Conservation (phyloP, 2,888 invertebrate genomes). For the Platycheirus rosarum region DNA sequence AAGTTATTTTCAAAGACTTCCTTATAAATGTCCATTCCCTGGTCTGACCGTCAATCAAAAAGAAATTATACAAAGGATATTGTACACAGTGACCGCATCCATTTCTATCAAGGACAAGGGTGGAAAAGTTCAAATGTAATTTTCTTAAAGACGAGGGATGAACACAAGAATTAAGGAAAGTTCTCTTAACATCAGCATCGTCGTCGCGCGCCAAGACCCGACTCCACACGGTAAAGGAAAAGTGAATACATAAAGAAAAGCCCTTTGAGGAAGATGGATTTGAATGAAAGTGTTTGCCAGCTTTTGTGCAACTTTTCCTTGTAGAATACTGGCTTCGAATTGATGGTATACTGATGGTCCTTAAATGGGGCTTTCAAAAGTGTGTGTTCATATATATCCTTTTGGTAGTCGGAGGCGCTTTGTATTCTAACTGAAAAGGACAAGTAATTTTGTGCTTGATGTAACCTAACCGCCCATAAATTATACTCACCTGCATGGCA, state of each 20-base stretch:
- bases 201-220: background rate
- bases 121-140: conserved; percentile 65
- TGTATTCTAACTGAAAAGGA: conserved; percentile 48
- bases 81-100: conserved; percentile 61
- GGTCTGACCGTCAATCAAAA: conserved; percentile 69
- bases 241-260: conserved; percentile 57
- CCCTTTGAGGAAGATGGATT: conserved; percentile 71
- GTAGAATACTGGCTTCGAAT: conserved; percentile 47
- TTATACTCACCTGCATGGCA: conserved; percentile 69
- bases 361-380: conserved; percentile 50
- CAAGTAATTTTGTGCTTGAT: conserved; percentile 72
- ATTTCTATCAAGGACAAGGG: conserved; percentile 1
- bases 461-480: conserved; percentile 73
- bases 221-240: conserved; percentile 34
- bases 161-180: conserved; percentile 30
- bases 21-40: conserved; percentile 39
- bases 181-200: conserved; percentile 29
- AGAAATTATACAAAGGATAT: conserved; percentile 69
- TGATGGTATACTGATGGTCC: conserved; percentile 40
- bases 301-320: conserved; percentile 64
- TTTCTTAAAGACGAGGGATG: conserved; percentile 68
- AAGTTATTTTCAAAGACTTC: conserved; percentile 51
- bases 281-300: conserved; percentile 68
- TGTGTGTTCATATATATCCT: conserved; percentile 32
- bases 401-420: conserved; percentile 38